These are phyloP conservation scores for Gallinago undulata DNA, from an alignment of 2,113 vertebrate species.

Conservation along the genomic window DNA sequence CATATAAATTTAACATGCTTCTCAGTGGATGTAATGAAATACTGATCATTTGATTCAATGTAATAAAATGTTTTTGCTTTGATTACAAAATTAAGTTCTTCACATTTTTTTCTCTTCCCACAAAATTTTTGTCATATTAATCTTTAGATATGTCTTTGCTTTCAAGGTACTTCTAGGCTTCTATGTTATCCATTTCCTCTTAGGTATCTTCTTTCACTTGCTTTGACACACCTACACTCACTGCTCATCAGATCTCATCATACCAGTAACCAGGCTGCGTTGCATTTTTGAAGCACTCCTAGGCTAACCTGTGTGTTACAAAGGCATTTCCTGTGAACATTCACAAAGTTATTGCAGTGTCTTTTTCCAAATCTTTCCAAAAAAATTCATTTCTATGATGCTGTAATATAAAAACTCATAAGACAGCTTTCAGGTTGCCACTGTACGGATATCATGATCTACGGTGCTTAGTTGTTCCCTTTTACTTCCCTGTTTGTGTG, in stretches of 20 bases:
- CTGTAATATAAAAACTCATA: not conserved
- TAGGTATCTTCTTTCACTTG: not conserved
- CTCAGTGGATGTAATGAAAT: not conserved
- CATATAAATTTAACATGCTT: not conserved
- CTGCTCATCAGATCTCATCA: not conserved
- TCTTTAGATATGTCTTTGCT: not conserved
- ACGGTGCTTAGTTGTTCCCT: not conserved
- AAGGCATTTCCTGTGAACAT: not conserved
- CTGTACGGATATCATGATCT: not conserved
- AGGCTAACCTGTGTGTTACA: not conserved
- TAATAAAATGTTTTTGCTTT: not conserved
- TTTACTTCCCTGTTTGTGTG: not conserved
- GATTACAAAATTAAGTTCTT: not conserved
- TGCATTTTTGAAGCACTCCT: fast-evolving
- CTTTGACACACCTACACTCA: not conserved
- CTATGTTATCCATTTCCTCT: not conserved
- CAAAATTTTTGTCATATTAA: not conserved
- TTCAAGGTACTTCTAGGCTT: not conserved
- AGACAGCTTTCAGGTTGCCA: not conserved
- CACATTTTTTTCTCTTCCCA: not conserved
- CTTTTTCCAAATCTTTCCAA: not conserved
- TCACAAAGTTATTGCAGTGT: not conserved
- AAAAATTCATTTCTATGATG: not conserved
- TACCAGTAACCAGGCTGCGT: fast-evolving
- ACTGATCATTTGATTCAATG: not conserved